Evolutionary conservation across 2,113 vertebrate genomes (phyloP).

Genomic region (Machaerirhynchus nigripectus): DNA sequence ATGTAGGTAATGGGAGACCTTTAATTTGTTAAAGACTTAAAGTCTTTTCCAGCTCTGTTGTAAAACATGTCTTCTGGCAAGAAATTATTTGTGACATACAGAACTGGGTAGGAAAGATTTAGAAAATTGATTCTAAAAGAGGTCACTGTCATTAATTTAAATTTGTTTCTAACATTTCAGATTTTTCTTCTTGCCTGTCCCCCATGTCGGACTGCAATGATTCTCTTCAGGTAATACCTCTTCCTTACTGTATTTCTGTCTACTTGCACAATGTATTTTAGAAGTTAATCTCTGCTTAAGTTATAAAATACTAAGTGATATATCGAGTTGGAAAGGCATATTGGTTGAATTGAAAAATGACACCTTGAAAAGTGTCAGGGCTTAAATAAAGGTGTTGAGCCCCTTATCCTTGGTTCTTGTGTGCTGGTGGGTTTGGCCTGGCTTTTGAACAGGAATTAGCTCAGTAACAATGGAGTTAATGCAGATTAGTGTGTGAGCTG

Average conservation of each 20-base stretch:
- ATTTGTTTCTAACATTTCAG: conserved; percentile 73
- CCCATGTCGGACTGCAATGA: conserved; percentile 84
- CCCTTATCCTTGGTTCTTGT: not conserved
- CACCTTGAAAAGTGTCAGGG: not conserved
- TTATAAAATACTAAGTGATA: not conserved
- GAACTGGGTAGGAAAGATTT: not conserved
- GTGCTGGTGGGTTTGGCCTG: not conserved
- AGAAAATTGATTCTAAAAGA: not conserved
- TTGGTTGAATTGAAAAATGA: not conserved
- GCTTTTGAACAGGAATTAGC: not conserved
- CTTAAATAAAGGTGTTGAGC: not conserved
- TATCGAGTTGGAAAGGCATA: not conserved
- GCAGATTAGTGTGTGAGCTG: not conserved
- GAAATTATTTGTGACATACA: not conserved
- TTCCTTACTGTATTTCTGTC: not conserved
- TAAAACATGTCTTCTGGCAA: not conserved
- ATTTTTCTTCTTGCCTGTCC: conserved; percentile 97
- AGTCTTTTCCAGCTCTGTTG: not conserved
- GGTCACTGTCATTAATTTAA: not conserved
- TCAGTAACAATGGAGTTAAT: not conserved
- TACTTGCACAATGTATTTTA: not conserved
- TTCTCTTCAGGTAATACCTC: conserved; percentile 87
- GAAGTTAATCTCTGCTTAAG: not conserved
- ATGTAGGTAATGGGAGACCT: not conserved
- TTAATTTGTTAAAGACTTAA: not conserved